Base-by-base conservation (phyloP, 2,113 vertebrate genomes). In the Athene cunicularia region DNA sequence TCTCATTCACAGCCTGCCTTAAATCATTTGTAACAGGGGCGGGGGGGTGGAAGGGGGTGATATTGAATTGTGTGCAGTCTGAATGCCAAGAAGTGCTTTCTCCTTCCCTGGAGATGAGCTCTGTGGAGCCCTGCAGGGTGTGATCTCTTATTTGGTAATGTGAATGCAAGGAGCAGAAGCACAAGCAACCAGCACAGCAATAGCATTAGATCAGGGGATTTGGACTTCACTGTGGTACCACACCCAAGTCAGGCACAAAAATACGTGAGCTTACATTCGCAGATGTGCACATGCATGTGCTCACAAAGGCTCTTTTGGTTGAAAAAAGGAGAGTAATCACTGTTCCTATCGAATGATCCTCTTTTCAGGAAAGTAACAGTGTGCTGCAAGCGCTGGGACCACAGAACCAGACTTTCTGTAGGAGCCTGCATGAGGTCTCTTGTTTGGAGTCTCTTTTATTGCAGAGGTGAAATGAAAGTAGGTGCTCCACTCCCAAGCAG, bases 1-100 rank as follows among this genome's bases (percentile, higher is more conserved):
- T 96, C 85, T 95, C 84, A 95, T 96, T 95, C 95, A 87, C 66
- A 85, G 96, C 83, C 87, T 90, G 93, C 87, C 55, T 92, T 94
- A 96, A 97, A 91, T 95, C 89, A 91, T 93, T 93, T 88, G 62
- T 87, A 83, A 85, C 26, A 43, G 85, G 24, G 6, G 26, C 11
- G 12, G 14, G 41, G 27, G 13, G 45, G 33, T 32, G 33, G 9
- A 63, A 63, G 18, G 33, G 60, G 43, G 80, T 0, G 32, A 37
- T 83, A 62, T 3, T 64, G 71, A 58, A 82, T 73, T 87, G 74
- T 93, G 90, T 49, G 73, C 73, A 76, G 35, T 58, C 45, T 0
- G 1, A 80, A 74, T 67, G 93, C 93, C 97, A 97, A 91, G 62
- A 94, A 91, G 66, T 87, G 66, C 67, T 94, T 95, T 91, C 0